Evolutionary conservation across 2,888 invertebrate species (phyloP), one percentile per base, ranked within the genome.

Genomic region (Drosophila buzzatii): DNA sequence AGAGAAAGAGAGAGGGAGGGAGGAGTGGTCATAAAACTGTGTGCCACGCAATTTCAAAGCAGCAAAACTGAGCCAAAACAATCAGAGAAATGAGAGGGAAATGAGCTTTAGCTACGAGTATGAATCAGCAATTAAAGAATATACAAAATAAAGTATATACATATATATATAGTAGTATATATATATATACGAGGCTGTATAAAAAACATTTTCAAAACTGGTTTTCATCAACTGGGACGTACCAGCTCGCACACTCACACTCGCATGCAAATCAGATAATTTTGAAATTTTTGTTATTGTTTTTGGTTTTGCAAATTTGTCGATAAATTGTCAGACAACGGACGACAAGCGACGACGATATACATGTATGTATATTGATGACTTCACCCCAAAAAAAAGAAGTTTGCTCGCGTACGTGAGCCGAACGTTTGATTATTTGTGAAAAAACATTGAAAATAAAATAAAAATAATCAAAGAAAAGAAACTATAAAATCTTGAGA

Each of bases 221-320:
- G 85, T 85, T 85, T 73, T 51, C 55, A 78, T 57, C 82, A 73
- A 84, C 68, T 82, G 71, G 71, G 63, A 82, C 80, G 75, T 69
- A 70, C 31, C 18, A 31, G 31, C 59, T 59, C 49, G 59, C 59
- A 39, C 73, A 60, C 77, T 79, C 75, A 69, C 78, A 60, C 77
- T 79, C 75, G 67, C 78, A 85, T 88, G 85, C 82, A 85, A 85
- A 85, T 85, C 80, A 85, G 84, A 76, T 79, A 65, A 85, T 85
- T 85, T 85, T 85, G 77, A 87, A 87, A 85, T 69, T 73, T 71
- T 77, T 61, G 58, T 61, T 60, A 60, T 58, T 45, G 37, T 64
- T 70, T 66, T 63, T 67, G 56, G 47, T 14, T 45, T 82, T 57
- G 81, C 87, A 56, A 81, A 73, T 56, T 65, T 55, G 67, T 81